These are phyloP conservation scores for Leptoclinus maculatus DNA, from an alignment of 2,797 vertebrate species.

Conservation along the genomic window DNA sequence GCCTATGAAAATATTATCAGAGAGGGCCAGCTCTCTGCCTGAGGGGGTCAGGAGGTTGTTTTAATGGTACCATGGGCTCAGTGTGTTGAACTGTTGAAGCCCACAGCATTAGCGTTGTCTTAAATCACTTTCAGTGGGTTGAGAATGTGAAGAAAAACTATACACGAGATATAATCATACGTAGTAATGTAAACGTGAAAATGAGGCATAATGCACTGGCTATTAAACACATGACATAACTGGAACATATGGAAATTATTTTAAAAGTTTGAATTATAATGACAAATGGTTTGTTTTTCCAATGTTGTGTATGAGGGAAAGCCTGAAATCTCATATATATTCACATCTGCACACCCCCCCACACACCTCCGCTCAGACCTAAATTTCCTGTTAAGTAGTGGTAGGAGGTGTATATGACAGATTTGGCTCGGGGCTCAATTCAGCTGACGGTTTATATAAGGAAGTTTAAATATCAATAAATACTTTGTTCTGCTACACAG, in stretches of 20 bases:
- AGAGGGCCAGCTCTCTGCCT: conserved; percentile 76
- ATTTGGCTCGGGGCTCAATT: conserved; percentile 69
- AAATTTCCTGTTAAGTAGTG: conserved; percentile 79
- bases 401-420: conserved; percentile 73
- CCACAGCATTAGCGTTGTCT: conserved; percentile 65
- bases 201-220: conserved; percentile 65
- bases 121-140: conserved; percentile 75
- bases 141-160: conserved; percentile 62
- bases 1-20: conserved; percentile 85
- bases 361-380: conserved; percentile 65
- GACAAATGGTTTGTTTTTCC: conserved; percentile 81
- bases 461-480: conserved; percentile 79
- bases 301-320: conserved; percentile 62
- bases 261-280: conserved; percentile 66
- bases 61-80: conserved; percentile 76
- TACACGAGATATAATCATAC: conserved; percentile 63
- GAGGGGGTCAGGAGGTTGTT: conserved; percentile 78
- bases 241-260: conserved; percentile 81
- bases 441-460: conserved; percentile 74
- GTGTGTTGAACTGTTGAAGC: conserved; percentile 72
- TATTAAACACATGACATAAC: conserved; percentile 64
- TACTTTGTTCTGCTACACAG: conserved; percentile 63
- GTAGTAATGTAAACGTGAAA: conserved; percentile 72
- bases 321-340: conserved; percentile 59
- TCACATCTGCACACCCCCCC: conserved; percentile 57